Evolutionary conservation across 2,888 invertebrate species (phyloP), one percentile per base, ranked within the genome.

Genomic region (Drosophila greeni): DNA sequence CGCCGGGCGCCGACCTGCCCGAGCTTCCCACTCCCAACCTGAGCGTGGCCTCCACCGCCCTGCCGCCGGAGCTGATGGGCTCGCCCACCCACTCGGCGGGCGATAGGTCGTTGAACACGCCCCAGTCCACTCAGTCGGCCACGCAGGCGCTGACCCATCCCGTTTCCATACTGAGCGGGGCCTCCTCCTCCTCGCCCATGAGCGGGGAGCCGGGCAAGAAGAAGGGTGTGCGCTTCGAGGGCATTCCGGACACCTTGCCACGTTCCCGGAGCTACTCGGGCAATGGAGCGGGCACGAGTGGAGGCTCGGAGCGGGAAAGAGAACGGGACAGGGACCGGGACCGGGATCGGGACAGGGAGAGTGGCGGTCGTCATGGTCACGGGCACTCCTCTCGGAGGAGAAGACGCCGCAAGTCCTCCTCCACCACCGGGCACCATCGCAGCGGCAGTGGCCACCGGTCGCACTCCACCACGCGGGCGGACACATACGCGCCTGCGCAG

Each of bases 201-300:
- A 86, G 85, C 49, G 85, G 87, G 1, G 76, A 82, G 24, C 84
- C 86, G 8, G 72, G 65, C 51, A 88, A 88, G 71, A 88, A 88
- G 73, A 89, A 89, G 70, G 89, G 89, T 29, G 89, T 89, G 2
- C 88, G 89, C 57, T 89, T 89, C 52, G 88, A 89, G 69, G 89
- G 89, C 34, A 86, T 89, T 24, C 82, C 88, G 3, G 89, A 89
- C 57, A 88, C 88, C 0, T 87, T 91, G 66, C 91, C 91, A 8
- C 86, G 91, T 43, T 91, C 91, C 47, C 86, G 90, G 59, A 91
- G 91, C 74, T 91, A 91, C 71, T 90, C 91, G 0, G 91, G 91
- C 54, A 87, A 91, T 39, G 89, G 85, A 3, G 87, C 87, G 1
- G 87, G 87, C 48, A 88, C 86, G 14, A 79, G 86, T 42, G 72